Base-by-base conservation (phyloP, 2,888 invertebrate species). In the Phragmatobia fuliginosa region DNA sequence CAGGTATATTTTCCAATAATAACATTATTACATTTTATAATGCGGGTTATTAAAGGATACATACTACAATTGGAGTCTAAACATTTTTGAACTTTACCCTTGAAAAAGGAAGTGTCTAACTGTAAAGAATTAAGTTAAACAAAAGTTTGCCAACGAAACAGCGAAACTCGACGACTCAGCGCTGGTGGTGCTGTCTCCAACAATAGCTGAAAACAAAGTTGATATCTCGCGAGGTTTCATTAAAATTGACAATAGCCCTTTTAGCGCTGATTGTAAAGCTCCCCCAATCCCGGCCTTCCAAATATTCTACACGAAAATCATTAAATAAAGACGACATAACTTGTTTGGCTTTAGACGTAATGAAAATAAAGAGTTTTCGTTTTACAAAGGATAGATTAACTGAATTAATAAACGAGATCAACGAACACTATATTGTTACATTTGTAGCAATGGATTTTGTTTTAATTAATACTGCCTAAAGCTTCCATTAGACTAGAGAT, bases 221-320 rank as follows among this genome's bases (percentile, higher is more conserved):
- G 74, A 79, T 84, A 84, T 84, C 84, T 79, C 73, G 70, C 71
- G 70, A 68, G 79, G 76, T 84, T 85, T 84, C 85, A 85, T 85
- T 85, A 85, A 85, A 80, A 81, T 78, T 81, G 78, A 85, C 85
- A 85, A 85, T 82, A 80, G 76, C 79, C 82, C 84, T 83, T 81
- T 85, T 81, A 82, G 75, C 76, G 75, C 59, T 77, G 82, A 84
- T 84, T 85, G 84, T 83, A 65, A 65, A 38, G 21, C 73, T 63
- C 52, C 56, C 68, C 72, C n/a, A n/a, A n/a, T n/a, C n/a, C n/a
- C 74, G 72, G 63, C 68, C 76, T 70, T 62, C 68, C 68, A 70
- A 75, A 82, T 79, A 79, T 78, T 75, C 66, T 66, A 67, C 75
- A 67, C 67, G 74, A 78, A 79, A 77, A 79, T 78, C 78, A 72